phyloP scores from a whole-genome alignment of 1,140 invertebrate species.

The Leptinotarsa lineolata region DNA sequence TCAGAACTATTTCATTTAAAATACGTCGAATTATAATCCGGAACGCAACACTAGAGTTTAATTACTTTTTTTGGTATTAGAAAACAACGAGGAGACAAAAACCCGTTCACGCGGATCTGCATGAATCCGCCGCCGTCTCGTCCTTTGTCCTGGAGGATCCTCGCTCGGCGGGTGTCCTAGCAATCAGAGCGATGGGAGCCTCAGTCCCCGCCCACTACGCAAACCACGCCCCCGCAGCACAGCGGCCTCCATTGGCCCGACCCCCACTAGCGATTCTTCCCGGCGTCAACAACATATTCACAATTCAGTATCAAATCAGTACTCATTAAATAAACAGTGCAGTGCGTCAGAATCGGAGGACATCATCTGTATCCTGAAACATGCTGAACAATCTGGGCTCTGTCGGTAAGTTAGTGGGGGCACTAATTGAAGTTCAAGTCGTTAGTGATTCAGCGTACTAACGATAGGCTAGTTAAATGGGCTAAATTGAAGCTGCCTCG shows the following conservation, averaged over 20 bases:
- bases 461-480: constrained; percentile 58
- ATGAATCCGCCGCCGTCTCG: constrained; percentile 16
- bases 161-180: constrained; percentile 21
- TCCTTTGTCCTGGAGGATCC: constrained; percentile 25
- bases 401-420: constrained; percentile 56
- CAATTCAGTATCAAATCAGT: constrained; percentile 59
- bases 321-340: constrained; percentile 59
- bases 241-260: constrained; percentile 44
- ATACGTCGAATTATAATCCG: neutral
- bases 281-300: constrained; percentile 54
- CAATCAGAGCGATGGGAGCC: constrained; percentile 44
- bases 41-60: constrained; percentile 35
- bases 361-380: constrained; percentile 35
- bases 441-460: constrained; percentile 55
- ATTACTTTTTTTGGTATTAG: constrained; percentile 36
- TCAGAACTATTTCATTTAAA: neutral
- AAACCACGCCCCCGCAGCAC: constrained; percentile 44
- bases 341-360: constrained; percentile 51
- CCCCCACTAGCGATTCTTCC: constrained; percentile 46
- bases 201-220: constrained; percentile 33
- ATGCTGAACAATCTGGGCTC: constrained; percentile 56
- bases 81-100: constrained; percentile 26
- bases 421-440: constrained; percentile 56
- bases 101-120: constrained; percentile 14
- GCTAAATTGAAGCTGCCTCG: constrained; percentile 56